These are phyloP conservation scores for Heteromormyrus szaboi DNA, from an alignment of 2,797 vertebrate genomes.

Conservation along the genomic window DNA sequence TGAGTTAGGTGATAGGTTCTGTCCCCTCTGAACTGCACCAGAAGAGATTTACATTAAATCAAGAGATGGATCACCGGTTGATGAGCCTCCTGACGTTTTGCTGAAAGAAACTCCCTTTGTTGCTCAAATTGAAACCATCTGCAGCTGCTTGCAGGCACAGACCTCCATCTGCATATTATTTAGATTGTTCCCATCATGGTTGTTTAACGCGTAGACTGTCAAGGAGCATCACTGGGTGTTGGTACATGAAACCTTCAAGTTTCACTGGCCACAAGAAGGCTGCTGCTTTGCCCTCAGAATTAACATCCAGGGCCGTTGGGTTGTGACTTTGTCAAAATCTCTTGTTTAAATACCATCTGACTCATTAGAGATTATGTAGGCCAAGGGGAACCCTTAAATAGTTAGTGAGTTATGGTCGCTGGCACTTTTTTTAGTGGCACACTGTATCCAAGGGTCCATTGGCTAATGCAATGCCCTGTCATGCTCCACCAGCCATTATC, in stretches of 20 bases:
- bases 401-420: constrained; percentile 48
- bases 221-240: constrained; percentile 62
- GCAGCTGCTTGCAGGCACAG: constrained; percentile 50
- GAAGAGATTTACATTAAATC: constrained; percentile 10
- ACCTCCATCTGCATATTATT: constrained; percentile 72
- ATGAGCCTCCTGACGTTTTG: constrained; percentile 27
- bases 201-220: constrained; percentile 70
- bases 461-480: neutral
- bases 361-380: constrained; percentile 57
- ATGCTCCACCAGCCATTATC: neutral
- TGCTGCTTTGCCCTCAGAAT: constrained; percentile 67
- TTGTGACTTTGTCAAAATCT: constrained; percentile 51
- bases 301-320: constrained; percentile 57
- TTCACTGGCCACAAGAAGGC: constrained; percentile 70
- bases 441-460: neutral
- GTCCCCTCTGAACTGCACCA: neutral
- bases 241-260: constrained; percentile 68
- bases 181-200: constrained; percentile 58
- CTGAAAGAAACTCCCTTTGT: constrained; percentile 29
- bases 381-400: constrained; percentile 51
- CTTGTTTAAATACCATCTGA: constrained; percentile 58
- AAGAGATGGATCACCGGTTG: neutral
- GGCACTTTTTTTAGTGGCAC: constrained; percentile 21
- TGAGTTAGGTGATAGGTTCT: neutral
- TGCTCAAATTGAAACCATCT: constrained; percentile 45